phyloP scores from a whole-genome alignment of 2,797 vertebrate species.

The Sciurus carolinensis region DNA sequence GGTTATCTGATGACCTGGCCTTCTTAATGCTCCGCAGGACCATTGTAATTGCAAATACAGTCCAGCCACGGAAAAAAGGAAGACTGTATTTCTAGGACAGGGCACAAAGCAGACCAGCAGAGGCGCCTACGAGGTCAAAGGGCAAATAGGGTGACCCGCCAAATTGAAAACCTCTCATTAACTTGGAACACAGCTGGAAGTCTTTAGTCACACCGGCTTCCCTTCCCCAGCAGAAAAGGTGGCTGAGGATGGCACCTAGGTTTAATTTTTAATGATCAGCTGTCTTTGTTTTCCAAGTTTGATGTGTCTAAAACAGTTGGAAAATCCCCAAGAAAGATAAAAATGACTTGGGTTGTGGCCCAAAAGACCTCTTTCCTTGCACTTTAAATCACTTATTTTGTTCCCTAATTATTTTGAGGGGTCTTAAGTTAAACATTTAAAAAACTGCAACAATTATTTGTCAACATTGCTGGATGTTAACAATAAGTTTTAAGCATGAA shows the following conservation, averaged over 20 bases:
- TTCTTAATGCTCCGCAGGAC: conserved; percentile 50
- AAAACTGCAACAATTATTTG: neutral
- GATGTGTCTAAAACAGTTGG: conserved; percentile 68
- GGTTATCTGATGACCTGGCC: conserved; percentile 65
- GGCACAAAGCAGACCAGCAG: neutral
- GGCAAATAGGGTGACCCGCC: conserved; percentile 65
- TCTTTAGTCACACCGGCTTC: neutral
- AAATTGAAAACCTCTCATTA: conserved; percentile 75
- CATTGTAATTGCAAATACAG: conserved; percentile 74
- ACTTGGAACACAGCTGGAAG: conserved; percentile 63
- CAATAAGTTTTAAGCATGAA: neutral
- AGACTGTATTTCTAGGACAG: conserved; percentile 57
- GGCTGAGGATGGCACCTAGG: conserved; percentile 21
- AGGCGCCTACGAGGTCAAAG: conserved; percentile 53
- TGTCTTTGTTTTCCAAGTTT: conserved; percentile 78
- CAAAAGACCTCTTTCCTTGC: conserved; percentile 47
- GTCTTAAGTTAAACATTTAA: neutral
- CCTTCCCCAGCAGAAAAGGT: conserved; percentile 30
- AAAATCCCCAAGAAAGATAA: conserved; percentile 71
- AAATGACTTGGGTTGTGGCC: conserved; percentile 58
- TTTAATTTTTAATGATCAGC: conserved; percentile 85
- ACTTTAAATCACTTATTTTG: conserved; percentile 65
- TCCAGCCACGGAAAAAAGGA: neutral
- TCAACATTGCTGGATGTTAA: neutral
- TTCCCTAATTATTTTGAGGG: conserved; percentile 69